Conservation (phyloP, 2,888 invertebrate species). For the Drosophila merina region DNA sequence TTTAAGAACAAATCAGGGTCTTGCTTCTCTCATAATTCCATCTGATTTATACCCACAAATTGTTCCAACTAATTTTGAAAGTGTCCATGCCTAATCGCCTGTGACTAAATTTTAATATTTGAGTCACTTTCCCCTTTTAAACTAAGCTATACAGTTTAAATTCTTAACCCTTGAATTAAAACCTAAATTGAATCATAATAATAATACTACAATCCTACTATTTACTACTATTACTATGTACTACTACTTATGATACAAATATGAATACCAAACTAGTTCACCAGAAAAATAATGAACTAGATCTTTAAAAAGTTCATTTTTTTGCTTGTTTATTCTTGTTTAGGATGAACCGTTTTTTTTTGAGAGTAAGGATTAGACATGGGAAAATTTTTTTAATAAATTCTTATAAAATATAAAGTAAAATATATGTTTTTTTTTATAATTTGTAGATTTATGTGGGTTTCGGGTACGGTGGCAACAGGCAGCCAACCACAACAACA, state of each 20-base stretch:
- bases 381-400: too few relatives aligned
- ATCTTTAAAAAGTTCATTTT: too few relatives aligned
- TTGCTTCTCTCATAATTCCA: slow-evolving; percentile 5
- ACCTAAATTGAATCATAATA: background rate
- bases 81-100: slow-evolving; percentile 2
- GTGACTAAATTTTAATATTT: background rate
- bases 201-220: too few relatives aligned
- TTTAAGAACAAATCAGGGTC: slow-evolving; percentile 19
- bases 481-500: slow-evolving; percentile 70
- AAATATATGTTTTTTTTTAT: background rate
- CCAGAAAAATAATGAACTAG: too few relatives aligned
- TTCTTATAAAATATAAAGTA: too few relatives aligned
- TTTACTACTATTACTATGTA: too few relatives aligned
- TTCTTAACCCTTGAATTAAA: background rate
- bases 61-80: slow-evolving; percentile 10
- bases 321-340: too few relatives aligned
- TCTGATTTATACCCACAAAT: slow-evolving; percentile 30
- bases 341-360: too few relatives aligned
- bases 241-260: too few relatives aligned
- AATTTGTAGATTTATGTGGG: slow-evolving; percentile 6
- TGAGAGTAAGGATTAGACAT: too few relatives aligned
- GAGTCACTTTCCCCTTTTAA: background rate
- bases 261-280: too few relatives aligned
- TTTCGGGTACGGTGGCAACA: slow-evolving; percentile 37
- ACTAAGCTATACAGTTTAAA: background rate